phyloP scores from a whole-genome alignment of 2,113 vertebrate species.

The Oncorhynchus mykiss region DNA sequence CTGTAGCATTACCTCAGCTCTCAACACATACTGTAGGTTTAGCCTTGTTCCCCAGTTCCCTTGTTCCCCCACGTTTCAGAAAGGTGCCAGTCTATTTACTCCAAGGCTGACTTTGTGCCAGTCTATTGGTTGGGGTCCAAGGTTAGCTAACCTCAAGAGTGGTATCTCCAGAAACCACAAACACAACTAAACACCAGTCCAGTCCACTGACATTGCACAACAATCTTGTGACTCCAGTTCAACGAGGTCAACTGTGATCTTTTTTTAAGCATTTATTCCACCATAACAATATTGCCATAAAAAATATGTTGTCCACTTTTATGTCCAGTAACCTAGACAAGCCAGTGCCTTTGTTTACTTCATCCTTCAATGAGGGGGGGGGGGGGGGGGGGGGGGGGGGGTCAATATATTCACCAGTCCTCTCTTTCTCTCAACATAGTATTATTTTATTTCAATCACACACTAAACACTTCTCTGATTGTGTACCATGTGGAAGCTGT shows the following conservation, averaged over 20 bases:
- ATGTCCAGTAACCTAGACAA: conserved; percentile 48
- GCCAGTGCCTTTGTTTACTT: conserved; percentile 49
- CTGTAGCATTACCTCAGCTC: conserved; percentile 41
- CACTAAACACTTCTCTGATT: conserved; percentile 17
- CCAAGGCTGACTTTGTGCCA: conserved; percentile 6
- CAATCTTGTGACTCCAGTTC: conserved; percentile 7
- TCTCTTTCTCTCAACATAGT: background rate
- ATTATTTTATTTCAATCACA: conserved; percentile 33
- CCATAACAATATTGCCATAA: conserved; percentile 12
- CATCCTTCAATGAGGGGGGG: no score
- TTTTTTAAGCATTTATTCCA: background rate
- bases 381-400: no score
- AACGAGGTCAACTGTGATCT: no score
- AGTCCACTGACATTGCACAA: conserved; percentile 20
- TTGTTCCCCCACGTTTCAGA: conserved; percentile 19
- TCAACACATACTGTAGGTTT: background rate
- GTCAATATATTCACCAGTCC: no score
- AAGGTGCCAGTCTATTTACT: conserved; percentile 8
- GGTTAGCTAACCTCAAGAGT: conserved; percentile 12
- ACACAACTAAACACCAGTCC: conserved; percentile 6
- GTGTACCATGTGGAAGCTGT: conserved; percentile 60
- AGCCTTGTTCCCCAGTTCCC: background rate
- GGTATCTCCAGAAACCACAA: background rate
- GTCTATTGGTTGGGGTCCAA: conserved; percentile 15
- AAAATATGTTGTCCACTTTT: conserved; percentile 4